Conservation (phyloP, 2,797 vertebrate species). For the Sebastes cheni region DNA sequence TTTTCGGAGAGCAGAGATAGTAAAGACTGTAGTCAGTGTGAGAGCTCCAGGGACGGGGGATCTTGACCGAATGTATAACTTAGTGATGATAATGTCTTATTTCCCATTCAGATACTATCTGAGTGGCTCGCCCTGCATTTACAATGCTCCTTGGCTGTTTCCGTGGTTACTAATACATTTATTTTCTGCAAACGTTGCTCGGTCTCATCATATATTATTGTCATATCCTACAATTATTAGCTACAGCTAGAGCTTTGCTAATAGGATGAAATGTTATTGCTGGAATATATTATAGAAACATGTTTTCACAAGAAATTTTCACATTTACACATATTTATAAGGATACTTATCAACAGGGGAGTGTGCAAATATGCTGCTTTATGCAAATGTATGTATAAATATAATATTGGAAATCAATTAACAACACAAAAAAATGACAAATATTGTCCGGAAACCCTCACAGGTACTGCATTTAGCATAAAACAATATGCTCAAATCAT, state of each 20-base stretch:
- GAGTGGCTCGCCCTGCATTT: neutral
- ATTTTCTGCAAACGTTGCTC: neutral
- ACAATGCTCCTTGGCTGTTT: conserved; percentile 30
- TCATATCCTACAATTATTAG: neutral
- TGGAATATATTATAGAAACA: neutral
- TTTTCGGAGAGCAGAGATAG: neutral
- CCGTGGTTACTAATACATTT: conserved; percentile 31
- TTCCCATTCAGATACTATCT: neutral
- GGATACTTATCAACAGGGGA: no score
- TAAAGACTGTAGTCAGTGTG: neutral
- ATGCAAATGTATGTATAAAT: no score
- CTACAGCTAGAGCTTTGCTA: neutral
- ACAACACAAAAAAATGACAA: no score
- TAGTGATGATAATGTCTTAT: neutral
- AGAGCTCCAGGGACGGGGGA: neutral
- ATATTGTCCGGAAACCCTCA: no score
- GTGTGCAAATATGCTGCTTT: no score
- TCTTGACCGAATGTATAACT: neutral
- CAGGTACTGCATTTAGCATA: no score
- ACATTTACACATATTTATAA: neutral
- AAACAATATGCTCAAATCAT: no score
- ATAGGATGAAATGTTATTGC: neutral
- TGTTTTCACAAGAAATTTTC: neutral
- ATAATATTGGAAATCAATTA: no score
- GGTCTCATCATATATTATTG: neutral